Evolutionary conservation across 1,140 invertebrate genomes (phyloP), one percentile per base, ranked within the genome.

Genomic region (Macrostomum lignano): DNA sequence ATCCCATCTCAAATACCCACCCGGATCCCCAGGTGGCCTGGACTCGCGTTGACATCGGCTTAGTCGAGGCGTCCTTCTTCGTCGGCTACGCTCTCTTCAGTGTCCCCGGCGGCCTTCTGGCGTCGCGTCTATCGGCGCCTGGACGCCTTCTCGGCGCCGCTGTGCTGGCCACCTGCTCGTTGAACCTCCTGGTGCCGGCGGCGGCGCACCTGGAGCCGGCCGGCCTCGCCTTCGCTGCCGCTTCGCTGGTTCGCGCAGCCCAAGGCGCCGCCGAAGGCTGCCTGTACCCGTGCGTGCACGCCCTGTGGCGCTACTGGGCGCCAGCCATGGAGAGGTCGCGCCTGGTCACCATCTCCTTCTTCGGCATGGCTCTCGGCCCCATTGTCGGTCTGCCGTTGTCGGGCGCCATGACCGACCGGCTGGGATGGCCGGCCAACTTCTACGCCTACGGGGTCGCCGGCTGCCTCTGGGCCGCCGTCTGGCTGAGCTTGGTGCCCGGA

Each of bases 261-360:
- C 32, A 33, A 21, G 32, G 32, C 10, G 26, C 26, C 22, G 19
- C 32, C 20, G 32, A 33, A 21, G 32, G 17, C 4, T 19, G 32
- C 19, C 4, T 33, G 4, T 33, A 33, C 20, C 10, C 32, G 3
- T 21, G 11, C 13, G 32, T 33, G 3, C 32, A 33, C 17, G 14
- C 11, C 17, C n/a, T 33, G 10, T 14, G 13, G 10, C 13, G 32
- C 10, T 33, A 33, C 26, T 33, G 32, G 32, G 3, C 32, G 14
- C 32, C 32, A 33, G 10, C 24, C 13, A 14, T 11, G n/a, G 32
- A 33, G 17, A 30, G 32, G 20, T 17, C 11, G 14, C 24, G 19
- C 24, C 6, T 33, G 5, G 20, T 33, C 7, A n/a, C 32, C 3
- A 20, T 33, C n/a, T n/a, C 19, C 5, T 21, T 33, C 10, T 33